A percentile compares a stretch with the other conserved stretches of the same genome.
These are phyloP conservation scores for Elaphurus davidianus DNA, from an alignment of 2,113 vertebrate species.

Conservation along the genomic window DNA sequence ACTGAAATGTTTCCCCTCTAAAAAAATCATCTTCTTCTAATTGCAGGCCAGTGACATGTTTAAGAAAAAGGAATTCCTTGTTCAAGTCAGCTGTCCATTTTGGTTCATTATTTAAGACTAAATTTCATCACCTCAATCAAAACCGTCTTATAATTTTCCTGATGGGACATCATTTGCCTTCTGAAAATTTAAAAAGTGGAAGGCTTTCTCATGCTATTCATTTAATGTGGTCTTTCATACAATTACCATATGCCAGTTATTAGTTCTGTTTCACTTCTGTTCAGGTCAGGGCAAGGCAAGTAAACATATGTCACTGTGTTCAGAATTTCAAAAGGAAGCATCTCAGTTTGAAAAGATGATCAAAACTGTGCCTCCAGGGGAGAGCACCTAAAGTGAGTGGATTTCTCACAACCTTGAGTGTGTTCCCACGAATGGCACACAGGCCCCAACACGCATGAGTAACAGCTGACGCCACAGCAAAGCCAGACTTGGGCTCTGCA, in stretches of 20 bases:
- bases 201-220: conserved; percentile 21
- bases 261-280: conserved; percentile 66
- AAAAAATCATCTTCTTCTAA: not conserved
- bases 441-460: conserved; percentile 40
- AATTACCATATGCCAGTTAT: conserved; percentile 59
- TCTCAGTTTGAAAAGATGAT: conserved; percentile 37
- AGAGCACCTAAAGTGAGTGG: not conserved
- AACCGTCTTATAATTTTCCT: conserved; percentile 23
- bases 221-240: not conserved
- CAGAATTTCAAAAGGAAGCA: conserved; percentile 66
- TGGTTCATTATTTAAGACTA: not conserved
- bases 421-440: conserved; percentile 23
- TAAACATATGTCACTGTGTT: conserved; percentile 54
- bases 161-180: conserved; percentile 37
- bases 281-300: conserved; percentile 43
- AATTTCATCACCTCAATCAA: conserved; percentile 20
- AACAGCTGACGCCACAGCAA: conserved; percentile 71
- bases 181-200: conserved; percentile 52
- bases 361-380: conserved; percentile 17
- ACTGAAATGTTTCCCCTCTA: not conserved
- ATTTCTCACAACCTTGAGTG: conserved; percentile 55
- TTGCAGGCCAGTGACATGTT: not conserved
- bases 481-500: conserved; percentile 67
- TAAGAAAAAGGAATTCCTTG: not conserved
- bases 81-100: not conserved